phyloP scores from a whole-genome alignment of 2,888 invertebrate species.

The Pecten maximus region DNA sequence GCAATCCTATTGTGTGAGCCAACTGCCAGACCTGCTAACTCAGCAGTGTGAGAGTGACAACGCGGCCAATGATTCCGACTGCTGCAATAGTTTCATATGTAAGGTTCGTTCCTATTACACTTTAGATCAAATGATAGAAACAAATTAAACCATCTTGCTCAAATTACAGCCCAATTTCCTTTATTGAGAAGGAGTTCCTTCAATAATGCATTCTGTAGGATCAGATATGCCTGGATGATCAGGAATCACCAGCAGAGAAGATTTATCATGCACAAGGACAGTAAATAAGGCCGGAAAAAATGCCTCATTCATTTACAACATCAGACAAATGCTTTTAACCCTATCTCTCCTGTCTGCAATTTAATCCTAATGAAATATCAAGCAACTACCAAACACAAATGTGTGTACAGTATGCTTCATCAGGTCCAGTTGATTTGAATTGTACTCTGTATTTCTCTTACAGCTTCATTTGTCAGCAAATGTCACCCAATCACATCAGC shows the following conservation, averaged over 20 bases:
- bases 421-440: neutral
- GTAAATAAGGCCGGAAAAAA: neutral
- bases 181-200: neutral
- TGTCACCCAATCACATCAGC: neutral
- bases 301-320: conserved; percentile 6
- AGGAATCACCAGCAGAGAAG: conserved; percentile 15
- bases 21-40: neutral
- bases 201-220: conserved; percentile 14
- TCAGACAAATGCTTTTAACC: conserved; percentile 33
- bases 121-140: conserved; percentile 24
- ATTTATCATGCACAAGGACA: conserved; percentile 9
- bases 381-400: neutral
- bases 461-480: neutral
- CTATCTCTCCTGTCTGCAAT: conserved; percentile 22
- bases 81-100: neutral
- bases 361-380: conserved; percentile 23
- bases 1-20: neutral
- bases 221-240: conserved; percentile 13
- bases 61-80: neutral
- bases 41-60: neutral
- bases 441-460: neutral
- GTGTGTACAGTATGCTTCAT: neutral
- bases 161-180: conserved; percentile 33
- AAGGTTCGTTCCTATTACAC: neutral
- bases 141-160: conserved; percentile 35